phyloP scores from a whole-genome alignment of 2,888 invertebrate genomes.

The Platycheirus albimanus region DNA sequence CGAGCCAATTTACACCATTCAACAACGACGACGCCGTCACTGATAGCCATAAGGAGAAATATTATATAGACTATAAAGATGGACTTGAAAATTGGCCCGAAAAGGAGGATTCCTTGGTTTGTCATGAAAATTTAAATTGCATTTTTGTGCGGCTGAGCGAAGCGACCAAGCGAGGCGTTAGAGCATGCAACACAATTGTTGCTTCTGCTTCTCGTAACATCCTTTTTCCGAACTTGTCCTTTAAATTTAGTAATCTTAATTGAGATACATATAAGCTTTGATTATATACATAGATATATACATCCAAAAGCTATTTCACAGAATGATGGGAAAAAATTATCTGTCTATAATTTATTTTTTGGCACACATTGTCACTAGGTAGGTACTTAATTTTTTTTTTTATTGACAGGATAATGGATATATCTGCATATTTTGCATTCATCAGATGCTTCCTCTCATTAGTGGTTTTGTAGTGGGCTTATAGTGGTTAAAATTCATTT shows the following conservation, averaged over 20 bases:
- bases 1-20: constrained; percentile 42
- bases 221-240: constrained; percentile 19
- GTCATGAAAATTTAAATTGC: constrained; percentile 52
- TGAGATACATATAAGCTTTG: constrained; percentile 3
- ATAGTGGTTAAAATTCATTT: too few relatives aligned
- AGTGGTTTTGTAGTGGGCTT: too few relatives aligned
- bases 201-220: constrained; percentile 2
- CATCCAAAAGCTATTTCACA: too few relatives aligned
- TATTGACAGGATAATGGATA: too few relatives aligned
- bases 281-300: too few relatives aligned
- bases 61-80: constrained; percentile 22
- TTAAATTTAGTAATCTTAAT: constrained; percentile 2
- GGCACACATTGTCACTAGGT: constrained; percentile 33
- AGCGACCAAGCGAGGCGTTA: background rate
- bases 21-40: background rate
- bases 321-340: background rate
- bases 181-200: constrained; percentile 43
- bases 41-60: background rate
- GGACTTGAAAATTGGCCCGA: constrained; percentile 38
- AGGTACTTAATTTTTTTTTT: too few relatives aligned
- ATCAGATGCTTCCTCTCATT: too few relatives aligned
- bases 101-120: constrained; percentile 41
- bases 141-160: constrained; percentile 1
- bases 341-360: constrained; percentile 12
- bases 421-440: too few relatives aligned